Evolutionary conservation across 2,113 vertebrate species (phyloP).

Genomic region (Hemichromis elongatus): DNA sequence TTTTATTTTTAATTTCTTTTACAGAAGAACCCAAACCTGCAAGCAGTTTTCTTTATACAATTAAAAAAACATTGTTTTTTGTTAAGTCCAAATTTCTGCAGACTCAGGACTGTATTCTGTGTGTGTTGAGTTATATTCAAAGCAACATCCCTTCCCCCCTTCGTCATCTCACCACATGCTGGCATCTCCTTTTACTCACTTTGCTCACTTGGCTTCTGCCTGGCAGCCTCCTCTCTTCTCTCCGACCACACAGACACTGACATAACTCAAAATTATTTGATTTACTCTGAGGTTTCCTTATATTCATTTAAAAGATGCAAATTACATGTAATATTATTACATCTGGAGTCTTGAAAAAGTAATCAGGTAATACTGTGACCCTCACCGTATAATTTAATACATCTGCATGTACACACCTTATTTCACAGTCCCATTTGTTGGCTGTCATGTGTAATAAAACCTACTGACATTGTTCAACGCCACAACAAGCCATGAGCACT

Average conservation of each 20-base stretch:
- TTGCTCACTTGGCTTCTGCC: background rate
- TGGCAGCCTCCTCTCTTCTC: background rate
- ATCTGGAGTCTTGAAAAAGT: background rate
- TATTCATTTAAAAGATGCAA: background rate
- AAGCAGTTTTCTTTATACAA: background rate
- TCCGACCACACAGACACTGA: background rate
- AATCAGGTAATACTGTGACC: background rate
- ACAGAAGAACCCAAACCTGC: background rate
- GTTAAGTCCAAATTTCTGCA: background rate
- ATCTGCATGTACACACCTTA: background rate
- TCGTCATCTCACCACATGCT: background rate
- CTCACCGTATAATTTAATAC: background rate
- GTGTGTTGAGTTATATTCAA: background rate
- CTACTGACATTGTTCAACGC: background rate
- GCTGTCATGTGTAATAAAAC: conserved; percentile 20
- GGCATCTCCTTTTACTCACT: background rate
- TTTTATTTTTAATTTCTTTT: background rate
- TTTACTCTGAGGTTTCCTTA: background rate
- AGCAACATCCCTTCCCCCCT: background rate
- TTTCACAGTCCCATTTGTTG: background rate
- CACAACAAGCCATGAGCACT: conserved; percentile 24
- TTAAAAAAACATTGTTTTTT: background rate
- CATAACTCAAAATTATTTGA: background rate
- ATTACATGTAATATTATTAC: background rate
- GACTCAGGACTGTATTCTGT: background rate